phyloP scores from a whole-genome alignment of 2,888 invertebrate genomes.

The Orthosia gracilis region DNA sequence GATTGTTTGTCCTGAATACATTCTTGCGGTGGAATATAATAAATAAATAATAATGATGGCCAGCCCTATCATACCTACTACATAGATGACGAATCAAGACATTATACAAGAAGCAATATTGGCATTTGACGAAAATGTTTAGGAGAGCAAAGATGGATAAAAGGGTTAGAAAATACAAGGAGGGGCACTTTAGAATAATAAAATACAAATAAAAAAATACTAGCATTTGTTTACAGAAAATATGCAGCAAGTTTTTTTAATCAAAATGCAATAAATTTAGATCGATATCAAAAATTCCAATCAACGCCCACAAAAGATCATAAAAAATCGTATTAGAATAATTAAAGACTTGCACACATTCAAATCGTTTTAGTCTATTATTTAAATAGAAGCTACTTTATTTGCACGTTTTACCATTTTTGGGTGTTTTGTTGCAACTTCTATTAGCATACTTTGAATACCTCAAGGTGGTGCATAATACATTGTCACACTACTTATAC shows the following conservation, averaged over 20 bases:
- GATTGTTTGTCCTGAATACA: no score
- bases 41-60: no score
- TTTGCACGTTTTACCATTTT: constrained; percentile 8
- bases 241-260: background rate
- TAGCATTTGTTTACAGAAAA: background rate
- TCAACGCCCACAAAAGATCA: background rate
- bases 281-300: background rate
- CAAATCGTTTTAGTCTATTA: constrained; percentile 24
- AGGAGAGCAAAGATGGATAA: no score
- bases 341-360: constrained; percentile 17
- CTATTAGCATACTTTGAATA: constrained; percentile 31
- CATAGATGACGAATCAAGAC: no score
- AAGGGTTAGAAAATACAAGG: no score
- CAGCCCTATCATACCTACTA: no score
- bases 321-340: constrained; percentile 1
- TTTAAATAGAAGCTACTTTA: constrained; percentile 26
- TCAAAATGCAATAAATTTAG: constrained; percentile 8
- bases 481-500: background rate
- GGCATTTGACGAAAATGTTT: no score
- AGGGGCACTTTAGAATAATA: no score
- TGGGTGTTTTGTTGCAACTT: constrained; percentile 13
- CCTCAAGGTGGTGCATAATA: background rate
- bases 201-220: no score
- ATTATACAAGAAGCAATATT: no score
- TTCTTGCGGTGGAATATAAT: no score